These are phyloP conservation scores for Lepidochrysops patricia DNA, from an alignment of 2,888 invertebrate species.

Conservation along the genomic window DNA sequence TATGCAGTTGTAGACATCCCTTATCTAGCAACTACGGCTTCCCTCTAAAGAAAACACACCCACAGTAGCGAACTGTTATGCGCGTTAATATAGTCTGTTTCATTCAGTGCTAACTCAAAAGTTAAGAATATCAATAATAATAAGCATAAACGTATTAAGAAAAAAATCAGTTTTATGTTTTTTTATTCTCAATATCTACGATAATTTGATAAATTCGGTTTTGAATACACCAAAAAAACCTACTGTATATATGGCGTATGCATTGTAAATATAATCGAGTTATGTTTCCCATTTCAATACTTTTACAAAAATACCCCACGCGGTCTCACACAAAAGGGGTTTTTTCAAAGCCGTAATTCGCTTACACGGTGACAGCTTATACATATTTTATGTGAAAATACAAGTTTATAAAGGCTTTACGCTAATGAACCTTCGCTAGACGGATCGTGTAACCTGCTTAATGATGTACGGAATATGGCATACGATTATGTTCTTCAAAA, in stretches of 20 bases:
- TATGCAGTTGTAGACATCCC: no score
- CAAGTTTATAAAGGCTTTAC: slow-evolving; percentile 1
- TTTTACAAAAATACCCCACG: neutral
- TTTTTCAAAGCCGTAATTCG: slow-evolving; percentile 5
- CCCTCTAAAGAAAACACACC: no score
- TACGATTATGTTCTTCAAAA: neutral
- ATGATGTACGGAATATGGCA: neutral
- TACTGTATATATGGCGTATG: neutral
- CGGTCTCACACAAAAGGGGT: neutral
- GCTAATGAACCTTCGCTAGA: neutral
- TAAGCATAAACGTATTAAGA: no score
- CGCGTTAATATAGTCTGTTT: no score
- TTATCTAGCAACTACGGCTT: no score
- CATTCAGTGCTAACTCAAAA: no score
- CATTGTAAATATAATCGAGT: neutral
- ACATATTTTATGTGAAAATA: slow-evolving; percentile 7
- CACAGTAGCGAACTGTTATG: no score
- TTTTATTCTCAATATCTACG: no score
- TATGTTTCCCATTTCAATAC: slow-evolving; percentile 6
- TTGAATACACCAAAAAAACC: neutral
- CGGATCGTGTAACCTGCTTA: neutral
- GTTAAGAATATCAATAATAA: no score
- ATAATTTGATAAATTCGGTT: neutral
- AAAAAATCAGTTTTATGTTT: no score
- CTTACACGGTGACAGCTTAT: neutral